Base-by-base conservation (phyloP, 2,888 invertebrate genomes). In the Melolontha melolontha region DNA sequence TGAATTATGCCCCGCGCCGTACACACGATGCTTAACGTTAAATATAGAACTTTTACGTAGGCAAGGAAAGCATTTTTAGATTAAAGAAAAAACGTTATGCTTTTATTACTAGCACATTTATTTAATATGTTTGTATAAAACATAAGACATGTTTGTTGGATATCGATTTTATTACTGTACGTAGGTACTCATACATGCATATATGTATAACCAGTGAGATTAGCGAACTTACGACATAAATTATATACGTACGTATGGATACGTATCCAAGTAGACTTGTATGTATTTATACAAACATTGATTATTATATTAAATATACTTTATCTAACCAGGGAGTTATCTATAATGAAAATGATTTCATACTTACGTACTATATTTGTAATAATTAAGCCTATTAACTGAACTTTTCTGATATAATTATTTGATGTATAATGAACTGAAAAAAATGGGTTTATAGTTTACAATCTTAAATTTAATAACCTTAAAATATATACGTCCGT, bases 1-100 rank as follows among this genome's bases (percentile, higher is more conserved):
- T 68, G 55, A 59, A 68, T 47, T 62, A 39, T 62, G 47, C 34
- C 29, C 47, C 49, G 59, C 17, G 34, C 59, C 29, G 51, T 39
- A 16, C 27, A 14, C 59, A 34, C 29, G 49, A 62, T 47, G 47
- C 34, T 34, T 34, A 34, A 34, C 10, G 49, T 62, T 62, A 62
- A 62, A 62, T 62, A 47, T 62, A 62, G 59, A 62, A 27, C 59
- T 49, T 22, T 57, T 39, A 62, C 29, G 59, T 17, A 29, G 47
- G 16, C 34, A 29, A 12, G 14, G 16, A 22, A 14, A 29, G 44
- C 59, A 49, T 47, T 34, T 62, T 47, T 17, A 11, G 47, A 12
- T 34, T 34, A 10, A 14, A 34, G 8, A 10, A 14, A 11, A 14
- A 16, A 49, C 54, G 10, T 40, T 5, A 11, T 40, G 40, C 16